These are phyloP conservation scores for Parnassius smintheus DNA, from an alignment of 2,888 invertebrate species.

Conservation along the genomic window DNA sequence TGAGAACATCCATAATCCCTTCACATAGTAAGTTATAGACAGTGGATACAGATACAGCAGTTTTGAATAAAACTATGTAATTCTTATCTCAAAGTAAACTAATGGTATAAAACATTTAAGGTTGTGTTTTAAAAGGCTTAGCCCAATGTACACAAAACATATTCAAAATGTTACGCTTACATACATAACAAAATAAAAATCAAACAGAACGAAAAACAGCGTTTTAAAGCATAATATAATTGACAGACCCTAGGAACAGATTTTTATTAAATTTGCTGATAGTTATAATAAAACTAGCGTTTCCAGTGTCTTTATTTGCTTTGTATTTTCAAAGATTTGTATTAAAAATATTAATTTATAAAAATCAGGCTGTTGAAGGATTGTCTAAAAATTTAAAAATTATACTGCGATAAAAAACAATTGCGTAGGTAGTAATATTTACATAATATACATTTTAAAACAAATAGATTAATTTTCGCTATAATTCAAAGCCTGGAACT, in stretches of 20 bases:
- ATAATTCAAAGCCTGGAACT: slow-evolving; percentile 26
- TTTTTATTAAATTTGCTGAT: background rate
- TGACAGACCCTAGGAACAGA: slow-evolving; percentile 15
- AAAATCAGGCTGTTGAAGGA: no score
- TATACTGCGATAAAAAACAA: no score
- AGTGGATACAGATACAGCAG: slow-evolving; percentile 7
- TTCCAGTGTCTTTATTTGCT: background rate
- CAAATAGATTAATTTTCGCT: slow-evolving; percentile 9
- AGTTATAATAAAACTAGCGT: background rate
- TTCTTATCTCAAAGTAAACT: no score
- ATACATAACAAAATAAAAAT: background rate
- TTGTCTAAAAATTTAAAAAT: no score
- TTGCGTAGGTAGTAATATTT: slow-evolving; percentile 49
- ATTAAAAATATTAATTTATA: slow-evolving; percentile 22
- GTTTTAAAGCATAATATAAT: slow-evolving; percentile 5
- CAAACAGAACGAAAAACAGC: background rate
- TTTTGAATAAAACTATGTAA: no score
- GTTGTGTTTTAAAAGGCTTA: background rate
- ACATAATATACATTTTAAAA: slow-evolving; percentile 50
- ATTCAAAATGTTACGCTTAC: background rate
- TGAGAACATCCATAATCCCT: background rate
- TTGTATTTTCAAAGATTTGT: background rate
- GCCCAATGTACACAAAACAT: slow-evolving; percentile 1
- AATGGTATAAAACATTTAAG: no score
- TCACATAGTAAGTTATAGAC: slow-evolving; percentile 5